Conservation (phyloP, 1,140 invertebrate genomes). For the Cherax quadricarinatus region DNA sequence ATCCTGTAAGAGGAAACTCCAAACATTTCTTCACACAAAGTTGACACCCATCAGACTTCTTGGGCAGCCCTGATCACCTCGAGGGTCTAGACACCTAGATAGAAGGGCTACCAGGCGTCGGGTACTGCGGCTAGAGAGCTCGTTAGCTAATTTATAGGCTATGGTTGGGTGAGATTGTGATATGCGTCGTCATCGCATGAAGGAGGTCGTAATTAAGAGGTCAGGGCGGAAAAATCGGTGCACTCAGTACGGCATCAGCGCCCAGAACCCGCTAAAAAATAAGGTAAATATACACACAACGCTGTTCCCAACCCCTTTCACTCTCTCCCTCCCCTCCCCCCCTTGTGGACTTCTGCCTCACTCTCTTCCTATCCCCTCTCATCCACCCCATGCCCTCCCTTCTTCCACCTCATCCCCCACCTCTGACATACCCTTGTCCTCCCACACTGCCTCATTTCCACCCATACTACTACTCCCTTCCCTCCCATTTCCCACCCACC, state of each 20-base stretch:
- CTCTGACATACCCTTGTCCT: no score
- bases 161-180: background rate
- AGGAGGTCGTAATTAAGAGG: background rate
- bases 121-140: background rate
- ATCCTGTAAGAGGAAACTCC: constrained; percentile 45
- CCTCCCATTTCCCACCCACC: no score
- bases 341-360: background rate
- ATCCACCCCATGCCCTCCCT: background rate
- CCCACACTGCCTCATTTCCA: no score
- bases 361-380: constrained; percentile 11
- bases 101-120: background rate
- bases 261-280: constrained; percentile 20
- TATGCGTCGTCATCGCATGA: background rate
- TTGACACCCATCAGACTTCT: background rate
- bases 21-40: constrained; percentile 25
- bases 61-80: background rate
- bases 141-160: background rate
- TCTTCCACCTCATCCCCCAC: no score
- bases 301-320: constrained; percentile 25
- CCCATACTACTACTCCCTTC: no score
- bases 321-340: constrained; percentile 45
- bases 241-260: background rate
- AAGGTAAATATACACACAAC: constrained; percentile 28
- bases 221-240: background rate
- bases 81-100: no score